A percentile compares a stretch with the other conserved stretches of the same genome.
phyloP scores from a whole-genome alignment of 2,113 vertebrate genomes.

The Boulengerochromis microlepis region DNA sequence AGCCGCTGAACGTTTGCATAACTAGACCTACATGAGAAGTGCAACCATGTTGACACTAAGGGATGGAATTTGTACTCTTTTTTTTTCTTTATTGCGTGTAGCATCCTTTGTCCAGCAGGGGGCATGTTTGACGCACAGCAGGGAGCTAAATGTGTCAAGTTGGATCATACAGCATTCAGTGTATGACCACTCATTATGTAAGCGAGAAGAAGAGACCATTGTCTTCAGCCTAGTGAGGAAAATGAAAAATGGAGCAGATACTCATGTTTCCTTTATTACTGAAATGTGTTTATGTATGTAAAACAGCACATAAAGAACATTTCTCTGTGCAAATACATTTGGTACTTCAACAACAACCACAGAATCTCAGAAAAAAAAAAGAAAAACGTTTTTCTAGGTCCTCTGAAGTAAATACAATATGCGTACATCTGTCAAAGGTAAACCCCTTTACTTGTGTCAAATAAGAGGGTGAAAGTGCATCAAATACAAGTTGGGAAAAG shows the following conservation, averaged over 20 bases:
- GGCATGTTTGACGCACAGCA: conserved; percentile 50
- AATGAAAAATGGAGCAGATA: background rate
- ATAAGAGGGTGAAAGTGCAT: conserved; percentile 65
- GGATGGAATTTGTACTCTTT: background rate
- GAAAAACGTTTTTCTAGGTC: conserved; percentile 35
- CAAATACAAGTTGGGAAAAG: background rate
- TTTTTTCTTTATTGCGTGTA: background rate
- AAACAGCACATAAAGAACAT: conserved; percentile 64
- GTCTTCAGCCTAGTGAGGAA: background rate
- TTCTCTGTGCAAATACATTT: conserved; percentile 74
- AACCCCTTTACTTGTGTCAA: conserved; percentile 36
- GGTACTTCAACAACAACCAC: conserved; percentile 61
- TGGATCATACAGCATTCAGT: background rate
- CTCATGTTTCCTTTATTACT: conserved; percentile 61
- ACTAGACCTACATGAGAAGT: conserved; percentile 7
- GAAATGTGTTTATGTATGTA: conserved; percentile 69
- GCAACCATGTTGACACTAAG: background rate
- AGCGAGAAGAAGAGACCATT: background rate
- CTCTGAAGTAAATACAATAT: conserved; percentile 56
- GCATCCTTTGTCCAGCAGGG: conserved; percentile 32
- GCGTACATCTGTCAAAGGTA: conserved; percentile 22
- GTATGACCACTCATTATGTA: conserved; percentile 8
- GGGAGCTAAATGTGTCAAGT: background rate
- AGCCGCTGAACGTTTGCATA: conserved; percentile 15
- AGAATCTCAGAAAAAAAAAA: conserved; percentile 38